Evolutionary conservation across 2,797 vertebrate genomes (phyloP).

Genomic region (Mus minutoides): DNA sequence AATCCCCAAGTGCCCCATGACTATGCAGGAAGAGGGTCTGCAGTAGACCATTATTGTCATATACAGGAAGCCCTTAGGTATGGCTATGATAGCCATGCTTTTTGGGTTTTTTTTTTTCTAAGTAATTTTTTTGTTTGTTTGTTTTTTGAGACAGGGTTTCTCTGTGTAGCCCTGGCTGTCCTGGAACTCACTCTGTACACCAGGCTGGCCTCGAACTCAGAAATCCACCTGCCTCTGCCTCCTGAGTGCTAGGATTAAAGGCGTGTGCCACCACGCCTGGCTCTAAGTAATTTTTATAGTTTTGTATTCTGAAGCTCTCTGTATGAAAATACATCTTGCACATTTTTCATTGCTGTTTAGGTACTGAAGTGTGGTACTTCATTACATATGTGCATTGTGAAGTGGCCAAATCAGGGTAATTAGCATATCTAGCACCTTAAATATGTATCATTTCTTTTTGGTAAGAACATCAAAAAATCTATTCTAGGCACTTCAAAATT

Average conservation of each 20-base stretch:
- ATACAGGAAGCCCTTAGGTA: neutral
- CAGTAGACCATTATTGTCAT: slow-evolving; percentile 20
- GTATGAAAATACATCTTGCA: slow-evolving; percentile 92
- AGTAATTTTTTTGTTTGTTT: slow-evolving; percentile 12
- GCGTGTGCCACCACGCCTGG: too few relatives aligned
- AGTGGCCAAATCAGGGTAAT: neutral
- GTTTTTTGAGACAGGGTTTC: too few relatives aligned
- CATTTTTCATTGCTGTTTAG: slow-evolving; percentile 92
- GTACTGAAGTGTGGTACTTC: neutral
- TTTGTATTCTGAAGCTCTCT: slow-evolving; percentile 82
- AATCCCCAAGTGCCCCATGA: neutral
- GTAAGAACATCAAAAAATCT: neutral
- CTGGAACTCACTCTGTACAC: too few relatives aligned
- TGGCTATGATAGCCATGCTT: neutral
- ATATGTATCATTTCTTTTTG: neutral
- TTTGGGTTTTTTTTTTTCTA: neutral
- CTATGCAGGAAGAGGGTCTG: neutral
- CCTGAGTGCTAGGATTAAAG: too few relatives aligned
- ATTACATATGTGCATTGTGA: neutral
- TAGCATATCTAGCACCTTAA: neutral
- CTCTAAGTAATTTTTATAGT: neutral
- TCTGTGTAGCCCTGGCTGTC: too few relatives aligned
- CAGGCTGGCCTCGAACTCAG: too few relatives aligned
- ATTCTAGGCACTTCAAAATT: neutral
- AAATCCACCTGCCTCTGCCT: too few relatives aligned